Base-by-base conservation (phyloP, 1,140 invertebrate species). In the Ooceraea biroi region DNA sequence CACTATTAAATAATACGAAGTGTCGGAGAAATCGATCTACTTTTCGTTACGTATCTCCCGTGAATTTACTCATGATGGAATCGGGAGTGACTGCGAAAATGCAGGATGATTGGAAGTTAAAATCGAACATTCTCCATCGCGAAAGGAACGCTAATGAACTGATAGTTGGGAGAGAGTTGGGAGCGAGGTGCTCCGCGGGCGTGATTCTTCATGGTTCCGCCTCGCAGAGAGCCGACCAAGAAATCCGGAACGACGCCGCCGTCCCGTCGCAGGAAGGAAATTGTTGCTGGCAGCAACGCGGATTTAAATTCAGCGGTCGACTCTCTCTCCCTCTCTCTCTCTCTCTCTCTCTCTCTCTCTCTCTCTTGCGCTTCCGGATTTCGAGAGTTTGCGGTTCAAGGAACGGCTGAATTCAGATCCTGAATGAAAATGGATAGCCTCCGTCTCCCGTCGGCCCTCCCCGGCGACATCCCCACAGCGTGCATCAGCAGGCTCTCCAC, bases 321-420 rank as follows among this genome's bases (percentile, higher is more conserved):
- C 17, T 61, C 36, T 36, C 36, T 36, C 36, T 36, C 36, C 7
- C 36, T 36, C 36, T 36, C 36, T 36, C 36, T 36, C 36, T 36
- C 36, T 36, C 36, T 36, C 36, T 36, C 36, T 36, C 36, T 36
- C 36, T 36, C 36, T 36, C 36, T 36, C 36, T 36, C 36, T 36
- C 36, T 36, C 36, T 36, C 2, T 36, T 7, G 36, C 36, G 7
- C 68, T 73, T 73, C 78, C 55, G 69, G 68, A 82, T 82, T 73
- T 63, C 44, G 69, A 48, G 78, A 61, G 27, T 36, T 71, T 27
- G 69, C 44, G 69, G 30, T 36, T 61, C 41, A 41, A 73, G 55
- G 41, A 61, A 46, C 78, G 27, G 58, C 69, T 74, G 69, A 74
- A 74, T 82, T 82, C 78, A 61, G 27, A 82, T 61, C 14, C 44